Evolutionary conservation across 2,888 invertebrate genomes (phyloP).

Genomic region (Scotopteryx bipunctaria): DNA sequence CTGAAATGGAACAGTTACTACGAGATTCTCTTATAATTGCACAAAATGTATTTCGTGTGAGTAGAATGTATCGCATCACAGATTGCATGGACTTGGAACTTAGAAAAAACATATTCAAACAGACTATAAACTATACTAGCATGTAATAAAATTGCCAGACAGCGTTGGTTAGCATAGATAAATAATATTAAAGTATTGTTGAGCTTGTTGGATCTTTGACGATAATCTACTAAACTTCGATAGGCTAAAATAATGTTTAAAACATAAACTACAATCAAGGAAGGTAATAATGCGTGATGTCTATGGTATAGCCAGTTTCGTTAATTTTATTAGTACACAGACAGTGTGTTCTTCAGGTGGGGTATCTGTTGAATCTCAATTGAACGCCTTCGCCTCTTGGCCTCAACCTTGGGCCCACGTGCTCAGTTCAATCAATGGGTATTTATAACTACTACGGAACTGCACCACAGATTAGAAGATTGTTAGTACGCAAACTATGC

Average conservation of each 20-base stretch:
- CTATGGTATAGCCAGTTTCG: slow-evolving; percentile 22
- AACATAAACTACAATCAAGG: slow-evolving; percentile 5
- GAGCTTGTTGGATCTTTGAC: not conserved
- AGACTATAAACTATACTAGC: too few relatives aligned
- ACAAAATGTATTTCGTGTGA: not conserved
- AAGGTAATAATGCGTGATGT: slow-evolving; percentile 6
- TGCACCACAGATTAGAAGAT: slow-evolving; percentile 16
- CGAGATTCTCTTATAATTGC: too few relatives aligned
- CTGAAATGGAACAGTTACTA: too few relatives aligned
- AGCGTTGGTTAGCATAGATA: not conserved
- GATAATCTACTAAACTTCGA: too few relatives aligned
- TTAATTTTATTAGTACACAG: slow-evolving; percentile 31
- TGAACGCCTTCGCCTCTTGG: slow-evolving; percentile 49
- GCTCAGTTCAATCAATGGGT: slow-evolving; percentile 44
- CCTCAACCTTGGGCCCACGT: slow-evolving; percentile 65
- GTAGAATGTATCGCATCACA: slow-evolving; percentile 2
- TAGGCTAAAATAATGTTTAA: not conserved
- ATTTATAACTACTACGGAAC: slow-evolving; percentile 35
- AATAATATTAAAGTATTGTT: slow-evolving; percentile 1
- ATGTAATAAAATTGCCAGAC: not conserved
- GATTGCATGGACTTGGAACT: not conserved
- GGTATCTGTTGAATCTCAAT: slow-evolving; percentile 58
- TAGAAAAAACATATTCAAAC: not conserved
- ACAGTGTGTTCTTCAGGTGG: slow-evolving; percentile 37
- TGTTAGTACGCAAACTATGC: slow-evolving; percentile 9